These are phyloP conservation scores for Drosophila siamana DNA, from an alignment of 2,888 invertebrate genomes.

Conservation along the genomic window DNA sequence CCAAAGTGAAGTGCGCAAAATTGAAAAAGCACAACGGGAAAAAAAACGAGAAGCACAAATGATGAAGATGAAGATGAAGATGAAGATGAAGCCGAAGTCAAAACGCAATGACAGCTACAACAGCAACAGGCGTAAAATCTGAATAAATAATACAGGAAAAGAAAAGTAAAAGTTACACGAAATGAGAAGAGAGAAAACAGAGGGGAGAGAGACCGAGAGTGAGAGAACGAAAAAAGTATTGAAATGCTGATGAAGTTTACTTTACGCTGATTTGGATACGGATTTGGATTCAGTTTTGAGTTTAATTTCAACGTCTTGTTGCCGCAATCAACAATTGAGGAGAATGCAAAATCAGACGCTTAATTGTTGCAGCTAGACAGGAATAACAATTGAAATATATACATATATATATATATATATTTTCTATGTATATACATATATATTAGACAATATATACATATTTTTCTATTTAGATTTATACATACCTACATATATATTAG, in stretches of 20 bases:
- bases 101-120: slow-evolving; percentile 44
- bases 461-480: slow-evolving; percentile 36
- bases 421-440: slow-evolving; percentile 7
- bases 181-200: slow-evolving; percentile 16
- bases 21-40: slow-evolving; percentile 54
- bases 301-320: slow-evolving; percentile 57
- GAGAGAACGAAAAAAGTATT: slow-evolving; percentile 65
- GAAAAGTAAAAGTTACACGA: slow-evolving; percentile 12
- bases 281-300: slow-evolving; percentile 32
- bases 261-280: slow-evolving; percentile 58
- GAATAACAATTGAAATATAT: neutral
- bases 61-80: slow-evolving; percentile 47
- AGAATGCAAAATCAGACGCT: slow-evolving; percentile 41
- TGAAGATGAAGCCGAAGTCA: slow-evolving; percentile 42
- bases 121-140: slow-evolving; percentile 78
- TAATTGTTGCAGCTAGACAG: slow-evolving; percentile 42
- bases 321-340: slow-evolving; percentile 66
- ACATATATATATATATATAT: neutral
- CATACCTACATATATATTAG: no score
- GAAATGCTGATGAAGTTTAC: slow-evolving; percentile 81
- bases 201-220: no score
- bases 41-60: slow-evolving; percentile 28
- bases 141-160: slow-evolving; percentile 70
- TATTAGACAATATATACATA: slow-evolving; percentile 29
- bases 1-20: slow-evolving; percentile 63